Conservation (phyloP, 2,888 invertebrate species). For the Odontomyia ornata region DNA sequence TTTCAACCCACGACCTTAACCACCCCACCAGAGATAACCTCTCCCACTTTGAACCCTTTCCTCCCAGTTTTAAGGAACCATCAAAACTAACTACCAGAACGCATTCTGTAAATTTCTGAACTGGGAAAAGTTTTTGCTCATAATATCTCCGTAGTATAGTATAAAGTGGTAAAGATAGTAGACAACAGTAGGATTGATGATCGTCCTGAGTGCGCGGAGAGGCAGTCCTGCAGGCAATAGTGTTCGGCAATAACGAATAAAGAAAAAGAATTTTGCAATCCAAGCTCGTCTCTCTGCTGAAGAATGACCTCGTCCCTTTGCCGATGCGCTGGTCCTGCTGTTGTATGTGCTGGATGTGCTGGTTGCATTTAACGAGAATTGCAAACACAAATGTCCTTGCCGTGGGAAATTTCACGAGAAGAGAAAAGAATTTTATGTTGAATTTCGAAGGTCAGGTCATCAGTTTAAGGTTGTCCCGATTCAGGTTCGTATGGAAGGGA, state of each 20-base stretch:
- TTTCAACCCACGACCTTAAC: neutral
- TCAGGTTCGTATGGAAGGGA: too few species aligned
- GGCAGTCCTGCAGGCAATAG: too few species aligned
- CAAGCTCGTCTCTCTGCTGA: too few species aligned
- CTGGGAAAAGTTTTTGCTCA: neutral
- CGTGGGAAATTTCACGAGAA: neutral
- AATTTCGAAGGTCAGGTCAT: constrained; percentile 22
- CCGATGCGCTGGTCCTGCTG: neutral
- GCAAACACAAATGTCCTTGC: neutral
- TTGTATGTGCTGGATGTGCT: too few species aligned
- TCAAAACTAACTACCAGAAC: neutral
- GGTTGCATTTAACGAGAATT: neutral
- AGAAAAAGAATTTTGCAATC: neutral
- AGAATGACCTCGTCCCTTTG: neutral
- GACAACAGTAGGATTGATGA: too few species aligned
- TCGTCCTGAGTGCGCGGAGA: too few species aligned
- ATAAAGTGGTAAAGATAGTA: neutral
- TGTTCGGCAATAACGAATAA: too few species aligned
- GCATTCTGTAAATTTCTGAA: constrained; percentile 10
- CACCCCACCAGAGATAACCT: neutral
- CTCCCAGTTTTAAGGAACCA: neutral
- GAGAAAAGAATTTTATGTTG: constrained; percentile 7
- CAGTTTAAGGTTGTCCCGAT: constrained; percentile 25
- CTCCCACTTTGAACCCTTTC: neutral
- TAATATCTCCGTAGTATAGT: neutral